phyloP scores from a whole-genome alignment of 1,140 invertebrate genomes.

The Oscheius sp. region DNA sequence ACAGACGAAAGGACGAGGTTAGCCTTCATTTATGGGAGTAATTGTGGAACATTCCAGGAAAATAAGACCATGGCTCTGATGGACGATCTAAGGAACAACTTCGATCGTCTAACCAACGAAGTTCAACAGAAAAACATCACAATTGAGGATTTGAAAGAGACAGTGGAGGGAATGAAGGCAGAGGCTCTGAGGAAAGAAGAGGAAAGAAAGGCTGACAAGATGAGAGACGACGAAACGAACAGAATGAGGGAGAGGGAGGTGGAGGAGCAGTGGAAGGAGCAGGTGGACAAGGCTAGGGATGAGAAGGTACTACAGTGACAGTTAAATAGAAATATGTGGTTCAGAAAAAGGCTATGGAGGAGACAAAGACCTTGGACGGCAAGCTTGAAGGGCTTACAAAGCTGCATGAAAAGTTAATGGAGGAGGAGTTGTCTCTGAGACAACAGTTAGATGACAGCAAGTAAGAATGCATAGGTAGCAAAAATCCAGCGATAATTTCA shows the following conservation, averaged over 20 bases:
- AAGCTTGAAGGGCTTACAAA: conserved; percentile 19
- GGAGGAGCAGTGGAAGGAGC: conserved; percentile 13
- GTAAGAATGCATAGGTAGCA: not conserved
- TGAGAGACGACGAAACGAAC: conserved; percentile 13
- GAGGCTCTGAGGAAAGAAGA: conserved; percentile 8
- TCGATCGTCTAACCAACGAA: conserved; percentile 18
- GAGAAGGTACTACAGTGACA: conserved; percentile 22
- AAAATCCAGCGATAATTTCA: not conserved
- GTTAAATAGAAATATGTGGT: no score
- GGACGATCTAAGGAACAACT: conserved; percentile 9
- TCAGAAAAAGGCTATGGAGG: conserved; percentile 4
- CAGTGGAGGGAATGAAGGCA: conserved; percentile 7
- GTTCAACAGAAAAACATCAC: conserved; percentile 16
- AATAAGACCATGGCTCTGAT: conserved; percentile 4
- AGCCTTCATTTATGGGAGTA: not conserved
- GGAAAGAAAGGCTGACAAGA: conserved; percentile 12
- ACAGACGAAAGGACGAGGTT: not conserved
- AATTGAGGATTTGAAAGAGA: conserved; percentile 14
- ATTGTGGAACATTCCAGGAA: not conserved
- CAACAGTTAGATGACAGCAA: conserved; percentile 3
- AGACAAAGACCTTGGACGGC: not conserved
- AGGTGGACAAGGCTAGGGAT: not conserved
- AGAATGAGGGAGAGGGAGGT: conserved; percentile 18
- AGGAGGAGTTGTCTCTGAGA: conserved; percentile 18
- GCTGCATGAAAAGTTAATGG: conserved; percentile 27